phyloP scores from a whole-genome alignment of 2,797 vertebrate genomes.

The Myotis vivesi region DNA sequence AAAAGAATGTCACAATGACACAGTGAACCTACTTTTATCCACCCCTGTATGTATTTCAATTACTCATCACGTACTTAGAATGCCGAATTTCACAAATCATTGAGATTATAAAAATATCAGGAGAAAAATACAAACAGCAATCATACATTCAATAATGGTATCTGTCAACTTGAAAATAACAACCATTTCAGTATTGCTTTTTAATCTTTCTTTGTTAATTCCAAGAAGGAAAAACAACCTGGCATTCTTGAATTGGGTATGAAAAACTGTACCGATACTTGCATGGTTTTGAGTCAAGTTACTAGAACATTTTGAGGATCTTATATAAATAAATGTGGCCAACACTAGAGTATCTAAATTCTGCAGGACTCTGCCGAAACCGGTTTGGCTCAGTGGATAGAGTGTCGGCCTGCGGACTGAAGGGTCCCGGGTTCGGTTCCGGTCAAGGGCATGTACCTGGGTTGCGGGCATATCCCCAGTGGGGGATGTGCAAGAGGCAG shows the following conservation, averaged over 20 bases:
- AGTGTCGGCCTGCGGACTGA: no score
- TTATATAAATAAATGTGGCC: constrained; percentile 11
- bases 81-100: constrained; percentile 33
- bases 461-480: no score
- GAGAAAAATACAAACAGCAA: constrained; percentile 41
- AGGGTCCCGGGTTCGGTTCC: no score
- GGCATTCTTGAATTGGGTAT: not conserved
- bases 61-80: constrained; percentile 37
- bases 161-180: constrained; percentile 2
- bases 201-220: constrained; percentile 30
- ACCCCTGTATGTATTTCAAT: not conserved
- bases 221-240: not conserved
- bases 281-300: not conserved
- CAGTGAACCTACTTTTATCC: not conserved
- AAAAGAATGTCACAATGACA: not conserved
- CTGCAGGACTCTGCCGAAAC: constrained; percentile 24
- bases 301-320: not conserved
- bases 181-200: constrained; percentile 22
- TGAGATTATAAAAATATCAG: not conserved
- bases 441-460: no score
- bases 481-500: no score
- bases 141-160: not conserved
- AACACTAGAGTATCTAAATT: constrained; percentile 33
- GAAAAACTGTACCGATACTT: constrained; percentile 8
- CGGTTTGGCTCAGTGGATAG: no score